Base-by-base conservation (phyloP, 2,797 vertebrate species). In the Lepus oiostolus region DNA sequence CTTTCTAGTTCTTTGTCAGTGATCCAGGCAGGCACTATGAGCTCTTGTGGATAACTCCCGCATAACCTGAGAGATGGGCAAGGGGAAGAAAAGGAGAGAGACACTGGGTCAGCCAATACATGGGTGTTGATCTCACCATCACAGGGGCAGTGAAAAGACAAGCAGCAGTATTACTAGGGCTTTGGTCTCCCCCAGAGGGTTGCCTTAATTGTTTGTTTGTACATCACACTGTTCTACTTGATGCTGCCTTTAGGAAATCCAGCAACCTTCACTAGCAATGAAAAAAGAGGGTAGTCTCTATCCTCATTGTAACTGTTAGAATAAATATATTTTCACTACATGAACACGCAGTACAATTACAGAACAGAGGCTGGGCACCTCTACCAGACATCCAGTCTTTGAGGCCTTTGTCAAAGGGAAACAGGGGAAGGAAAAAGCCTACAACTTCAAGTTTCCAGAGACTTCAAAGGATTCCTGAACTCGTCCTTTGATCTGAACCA, bases 1-100 rank as follows among this genome's bases (percentile, higher is more conserved):
- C 99, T 99, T 97, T 99, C 99, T 94, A 99, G 98, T 97, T 99
- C 99, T 97, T 99, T 99, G 97, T 99, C 99, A 0, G 99, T 99
- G 98, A 99, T 99, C 99, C 99, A 99, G 93, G 99, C 99, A 6
- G 99, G 99, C 90, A 99, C 99, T 83, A 99, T 98, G 96, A 99
- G 99, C 93, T 99, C 99, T 98, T 99, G 99, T 38, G 99, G 99
- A 96, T 99, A 99, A 97, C 99, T 99, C 90, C 99, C 99, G 97
- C 99, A 99, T 38, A 99, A 98, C 98, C 99, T 99, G 98, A 70
- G 65, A 21, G 60, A 32, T 77, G 63, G 47, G 70, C n/a, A 21
- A 88, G n/a, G 28, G 4, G 7, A 32, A 19, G 32, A 38, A 32
- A 3, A 30, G 35, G 32, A 63, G 54, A 60, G 72, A 80, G 63